Evolutionary conservation across 2,888 invertebrate genomes (phyloP), one percentile per base, ranked within the genome.

Genomic region (Apamea epomidion): DNA sequence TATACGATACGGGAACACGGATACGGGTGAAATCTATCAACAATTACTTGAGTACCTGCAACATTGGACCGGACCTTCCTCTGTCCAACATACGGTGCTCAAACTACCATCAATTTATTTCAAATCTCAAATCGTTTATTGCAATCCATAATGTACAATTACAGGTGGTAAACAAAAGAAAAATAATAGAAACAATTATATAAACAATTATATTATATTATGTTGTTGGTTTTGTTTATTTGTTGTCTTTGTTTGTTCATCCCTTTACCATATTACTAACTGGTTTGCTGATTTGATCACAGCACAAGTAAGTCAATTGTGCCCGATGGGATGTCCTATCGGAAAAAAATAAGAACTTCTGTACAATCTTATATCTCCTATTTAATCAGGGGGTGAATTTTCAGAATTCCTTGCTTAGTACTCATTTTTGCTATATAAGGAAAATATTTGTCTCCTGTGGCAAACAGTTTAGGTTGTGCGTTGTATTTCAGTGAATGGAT

Each of bases 1-100:
- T 12, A 25, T n/a, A 10, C 0, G 18, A 10, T 21, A 37, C 16
- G 60, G 48, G 18, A 37, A 18, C 37, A n/a, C 14, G 3, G 29
- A 3, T 51, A 42, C 8, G 25, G 42, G 25, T 75, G 51, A 37
- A 51, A 75, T 8, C 29, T 16, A 51, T 60, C 58, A 60, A 54
- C 25, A 80, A 80, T 80, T 67, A 72, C 80, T 48, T 58, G 7
- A 65, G 25, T 32, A 37, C 32, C 29, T n/a, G 45, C 29, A 51
- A 78, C 37, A 62, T 79, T 45, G 54, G 32, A 48, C 45, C 37
- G 14, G n/a, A 80, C 54, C 70, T 25, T n/a, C 10, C 32, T 42
- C 32, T 62, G 18, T 79, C 16, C 14, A 45, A 80, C 21, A 25
- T 37, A 8, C 10, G 32, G n/a, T 18, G 45, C 37, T 45, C n/a